Base-by-base conservation (phyloP, 2,888 invertebrate species). In the Drosophila testacea region DNA sequence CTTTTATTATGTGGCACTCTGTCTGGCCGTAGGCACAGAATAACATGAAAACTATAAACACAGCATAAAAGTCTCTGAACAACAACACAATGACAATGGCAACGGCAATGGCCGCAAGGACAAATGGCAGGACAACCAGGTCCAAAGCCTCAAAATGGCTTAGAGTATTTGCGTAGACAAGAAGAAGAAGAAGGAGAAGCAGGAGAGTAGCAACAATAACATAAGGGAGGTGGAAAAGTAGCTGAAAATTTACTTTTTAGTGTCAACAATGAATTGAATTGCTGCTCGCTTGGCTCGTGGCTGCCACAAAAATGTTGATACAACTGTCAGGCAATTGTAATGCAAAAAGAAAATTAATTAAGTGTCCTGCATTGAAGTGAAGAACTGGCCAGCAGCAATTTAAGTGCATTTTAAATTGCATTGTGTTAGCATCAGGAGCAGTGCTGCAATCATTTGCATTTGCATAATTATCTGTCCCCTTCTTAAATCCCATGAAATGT, bases 271-370 rank as follows among this genome's bases (percentile, higher is more conserved):
- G 88, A 88, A 76, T 73, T 78, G 79, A 76, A 74, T 74, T 74
- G 75, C 54, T 41, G 39, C n/a, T 28, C 51, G 27, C 7, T 51
- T 30, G 9, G 22, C 30, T 13, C 10, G 57, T 47, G 16, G 56
- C 42, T 38, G 32, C 50, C 67, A 61, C 80, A 44, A 30, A 42
- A 42, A 22, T 74, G 81, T 73, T 83, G 76, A 69, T 76, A 57
- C 90, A 82, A 82, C 64, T 88, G 83, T 67, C 44, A 28, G 54
- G 71, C 55, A 69, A 77, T 74, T 69, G 79, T 82, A 84, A 88
- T 76, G 75, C 73, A 64, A 73, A 89, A 84, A 83, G 74, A 83
- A 85, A 84, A 83, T 89, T 79, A 84, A 84, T 88, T 85, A 89
- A 88, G 70, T 60, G 57, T 48, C 47, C 63, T 7, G 44, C n/a